Evolutionary conservation across 2,797 vertebrate species (phyloP), one percentile per base, ranked within the genome.

Genomic region (Malacoraja senta): DNA sequence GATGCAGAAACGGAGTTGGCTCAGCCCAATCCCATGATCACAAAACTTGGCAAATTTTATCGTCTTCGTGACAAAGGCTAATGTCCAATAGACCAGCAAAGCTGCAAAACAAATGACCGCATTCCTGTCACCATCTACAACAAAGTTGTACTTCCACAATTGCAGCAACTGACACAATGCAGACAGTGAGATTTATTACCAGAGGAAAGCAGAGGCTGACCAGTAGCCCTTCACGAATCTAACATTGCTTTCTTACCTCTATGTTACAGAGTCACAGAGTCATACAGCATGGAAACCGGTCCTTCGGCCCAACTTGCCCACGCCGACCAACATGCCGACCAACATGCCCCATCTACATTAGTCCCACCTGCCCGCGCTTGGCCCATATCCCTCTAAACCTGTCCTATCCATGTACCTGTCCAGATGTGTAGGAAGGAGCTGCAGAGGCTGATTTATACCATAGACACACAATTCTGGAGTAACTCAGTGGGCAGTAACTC

Each of bases 21-120:
- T 96, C 94, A 97, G 97, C 93, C 98, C 97, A 26, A 99, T 97
- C 90, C 97, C 97, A 0, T 99, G 98, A 94, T 99, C 98, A 0
- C 97, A 98, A 96, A 99, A 99, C 96, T 99, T 99, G 93, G 98
- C 98, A 94, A 99, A 99, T 95, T 99, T 99, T 95, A 99, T 97
- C 93, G 98, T 98, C 96, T 99, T 99, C 94, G 98, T 99, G 95
- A 97, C 96, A 94, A 99, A 99, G 21, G 98, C 98, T 95, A 99
- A 95, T 77, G 97, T 97, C 99, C 99, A 99, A 95, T 99, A 99
- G 95, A 99, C 97, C 0, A 99, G 95, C 94, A 99, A 95, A 21
- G 97, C 99, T 99, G 96, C 8, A 93, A 93, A 74, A 13, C 24
- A 93, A 80, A 93, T 26, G 65, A 3, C 80, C 92, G 19, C 24